Percentiles rank a stretch among this genome's conserved stretches.
These are phyloP conservation scores for Scaeva pyrastri DNA, from an alignment of 2,888 invertebrate genomes.

Conservation along the genomic window DNA sequence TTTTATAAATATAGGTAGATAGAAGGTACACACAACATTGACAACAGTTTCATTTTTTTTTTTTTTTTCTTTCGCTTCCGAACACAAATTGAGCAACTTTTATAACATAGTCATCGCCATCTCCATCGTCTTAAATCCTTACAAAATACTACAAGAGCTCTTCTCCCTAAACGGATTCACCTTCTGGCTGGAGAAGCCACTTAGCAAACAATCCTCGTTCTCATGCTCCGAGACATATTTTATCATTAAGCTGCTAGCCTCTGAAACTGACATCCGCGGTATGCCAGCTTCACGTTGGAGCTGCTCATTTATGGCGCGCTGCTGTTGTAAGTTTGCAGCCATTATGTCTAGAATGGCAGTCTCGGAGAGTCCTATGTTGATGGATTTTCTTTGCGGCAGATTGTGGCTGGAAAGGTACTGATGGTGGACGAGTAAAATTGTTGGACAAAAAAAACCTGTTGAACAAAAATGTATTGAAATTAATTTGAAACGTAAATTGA, in stretches of 20 bases:
- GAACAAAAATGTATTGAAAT: not conserved
- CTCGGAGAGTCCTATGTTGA: conserved; percentile 86
- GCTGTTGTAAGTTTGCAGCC: conserved; percentile 97
- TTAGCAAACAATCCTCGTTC: conserved; percentile 95
- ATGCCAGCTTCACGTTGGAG: conserved; percentile 95
- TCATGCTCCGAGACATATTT: conserved; percentile 96
- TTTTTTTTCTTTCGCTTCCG: not conserved
- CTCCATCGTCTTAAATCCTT: conserved; percentile 81
- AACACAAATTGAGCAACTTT: conserved; percentile 38
- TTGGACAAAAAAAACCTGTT: conserved; percentile 1
- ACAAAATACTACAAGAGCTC: conserved; percentile 93
- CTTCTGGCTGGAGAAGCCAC: conserved; percentile 96
- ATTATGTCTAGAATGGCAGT: conserved; percentile 96
- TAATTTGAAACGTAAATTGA: not conserved
- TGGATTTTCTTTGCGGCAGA: conserved; percentile 70
- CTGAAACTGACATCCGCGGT: conserved; percentile 90
- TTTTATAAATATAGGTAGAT: conserved; percentile 13
- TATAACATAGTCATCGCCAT: not conserved
- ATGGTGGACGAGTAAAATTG: not conserved
- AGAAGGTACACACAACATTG: conserved; percentile 70
- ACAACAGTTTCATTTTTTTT: conserved; percentile 62
- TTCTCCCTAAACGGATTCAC: conserved; percentile 98
- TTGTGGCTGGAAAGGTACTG: conserved; percentile 48
- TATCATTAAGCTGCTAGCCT: conserved; percentile 96
- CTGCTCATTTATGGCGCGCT: conserved; percentile 95